phyloP scores from a whole-genome alignment of 2,797 vertebrate genomes.

The Sciaenops ocellatus region DNA sequence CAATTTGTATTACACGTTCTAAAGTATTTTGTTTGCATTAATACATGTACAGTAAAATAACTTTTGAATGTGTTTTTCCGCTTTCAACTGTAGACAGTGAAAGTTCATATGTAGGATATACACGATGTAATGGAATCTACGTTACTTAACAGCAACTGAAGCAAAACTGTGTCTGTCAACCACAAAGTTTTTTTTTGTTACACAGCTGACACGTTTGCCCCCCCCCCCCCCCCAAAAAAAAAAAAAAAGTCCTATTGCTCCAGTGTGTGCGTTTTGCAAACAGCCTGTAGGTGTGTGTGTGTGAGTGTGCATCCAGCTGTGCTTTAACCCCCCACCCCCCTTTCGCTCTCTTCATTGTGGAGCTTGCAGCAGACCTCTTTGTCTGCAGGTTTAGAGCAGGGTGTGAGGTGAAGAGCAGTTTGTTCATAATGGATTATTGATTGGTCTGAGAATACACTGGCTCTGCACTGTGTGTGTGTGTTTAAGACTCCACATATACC shows the following conservation, averaged over 20 bases:
- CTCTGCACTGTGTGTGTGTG: slow-evolving; percentile 81
- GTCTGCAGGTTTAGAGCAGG: slow-evolving; percentile 79
- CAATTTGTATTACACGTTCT: no score
- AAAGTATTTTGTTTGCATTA: no score
- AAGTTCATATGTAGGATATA: not conserved
- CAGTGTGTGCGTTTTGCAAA: slow-evolving; percentile 38
- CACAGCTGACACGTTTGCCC: slow-evolving; percentile 37
- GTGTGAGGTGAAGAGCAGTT: slow-evolving; percentile 88
- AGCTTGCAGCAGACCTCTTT: slow-evolving; percentile 84
- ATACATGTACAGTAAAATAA: not conserved
- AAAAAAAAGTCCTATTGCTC: slow-evolving; percentile 42
- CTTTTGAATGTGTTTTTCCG: not conserved
- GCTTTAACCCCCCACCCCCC: slow-evolving; percentile 30
- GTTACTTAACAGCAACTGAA: slow-evolving; percentile 11
- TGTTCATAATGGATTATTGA: slow-evolving; percentile 97
- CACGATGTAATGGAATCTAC: slow-evolving; percentile 16
- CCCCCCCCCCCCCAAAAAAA: slow-evolving; percentile 41
- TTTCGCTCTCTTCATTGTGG: slow-evolving; percentile 53
- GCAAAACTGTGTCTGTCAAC: slow-evolving; percentile 26
- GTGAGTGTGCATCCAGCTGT: slow-evolving; percentile 63
- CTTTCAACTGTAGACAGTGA: not conserved
- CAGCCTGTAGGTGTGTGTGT: slow-evolving; percentile 34
- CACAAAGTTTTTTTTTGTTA: slow-evolving; percentile 28
- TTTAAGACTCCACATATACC: slow-evolving; percentile 58
- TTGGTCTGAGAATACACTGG: slow-evolving; percentile 89